phyloP scores from a whole-genome alignment of 2,888 invertebrate genomes.

The Synanthedon formicaeformis region DNA sequence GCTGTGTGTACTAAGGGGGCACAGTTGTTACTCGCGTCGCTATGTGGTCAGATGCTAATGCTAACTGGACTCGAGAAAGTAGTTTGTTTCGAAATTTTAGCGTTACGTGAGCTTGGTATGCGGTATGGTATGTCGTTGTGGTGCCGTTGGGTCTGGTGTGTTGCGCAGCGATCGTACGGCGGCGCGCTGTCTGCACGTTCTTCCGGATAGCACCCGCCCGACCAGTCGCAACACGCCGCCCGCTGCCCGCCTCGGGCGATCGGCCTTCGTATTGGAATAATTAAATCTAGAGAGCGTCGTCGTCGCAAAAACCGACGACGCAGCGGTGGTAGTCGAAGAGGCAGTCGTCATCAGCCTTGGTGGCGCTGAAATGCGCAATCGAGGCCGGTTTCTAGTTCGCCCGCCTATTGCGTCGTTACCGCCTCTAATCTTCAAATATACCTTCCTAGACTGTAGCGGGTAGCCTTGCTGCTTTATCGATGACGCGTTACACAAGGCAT shows the following conservation, averaged over 20 bases:
- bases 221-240: conserved; percentile 64
- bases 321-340: conserved; percentile 41
- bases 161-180: conserved; percentile 50
- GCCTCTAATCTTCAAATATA: conserved; percentile 49
- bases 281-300: conserved; percentile 58
- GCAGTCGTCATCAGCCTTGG: conserved; percentile 65
- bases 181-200: conserved; percentile 67
- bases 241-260: conserved; percentile 65
- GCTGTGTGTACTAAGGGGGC: conserved; percentile 7
- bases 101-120: conserved; percentile 54
- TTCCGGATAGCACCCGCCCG: conserved; percentile 65
- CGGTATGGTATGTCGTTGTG: conserved; percentile 51
- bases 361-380: conserved; percentile 67
- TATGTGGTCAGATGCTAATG: conserved; percentile 44
- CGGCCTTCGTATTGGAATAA: conserved; percentile 67
- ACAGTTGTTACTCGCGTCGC: conserved; percentile 18
- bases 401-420: conserved; percentile 51
- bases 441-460: conserved; percentile 32
- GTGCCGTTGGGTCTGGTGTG: conserved; percentile 63
- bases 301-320: conserved; percentile 23
- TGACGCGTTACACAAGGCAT: conserved; percentile 23
- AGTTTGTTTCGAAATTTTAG: conserved; percentile 63
- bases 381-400: conserved; percentile 59
- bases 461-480: conserved; percentile 32
- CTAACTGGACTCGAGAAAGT: conserved; percentile 60